Percentiles rank a stretch among this genome's conserved stretches.
Evolutionary conservation across 1,140 invertebrate species (phyloP).

Genomic region (Apocrypta bakeri): DNA sequence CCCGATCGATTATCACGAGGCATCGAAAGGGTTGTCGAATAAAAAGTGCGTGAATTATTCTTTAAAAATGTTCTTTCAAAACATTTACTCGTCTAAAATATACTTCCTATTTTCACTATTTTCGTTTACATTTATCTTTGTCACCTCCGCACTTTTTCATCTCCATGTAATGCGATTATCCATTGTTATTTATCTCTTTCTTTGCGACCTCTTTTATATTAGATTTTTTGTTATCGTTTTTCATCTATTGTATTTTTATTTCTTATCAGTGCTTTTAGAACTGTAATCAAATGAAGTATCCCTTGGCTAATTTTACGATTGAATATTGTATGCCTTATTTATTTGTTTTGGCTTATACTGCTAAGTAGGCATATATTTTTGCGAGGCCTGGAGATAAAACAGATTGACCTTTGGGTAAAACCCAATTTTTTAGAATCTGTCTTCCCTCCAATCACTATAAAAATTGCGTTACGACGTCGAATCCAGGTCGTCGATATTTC

Average conservation of each 20-base stretch:
- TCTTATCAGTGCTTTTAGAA: too few species aligned
- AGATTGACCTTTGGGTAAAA: background rate
- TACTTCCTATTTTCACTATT: background rate
- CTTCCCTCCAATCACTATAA: constrained; percentile 27
- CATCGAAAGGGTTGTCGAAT: background rate
- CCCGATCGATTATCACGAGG: background rate
- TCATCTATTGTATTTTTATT: background rate
- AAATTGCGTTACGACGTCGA: constrained; percentile 15
- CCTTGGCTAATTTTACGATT: too few species aligned
- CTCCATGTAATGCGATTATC: constrained; percentile 1
- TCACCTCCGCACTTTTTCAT: background rate
- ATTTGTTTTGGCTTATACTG: background rate
- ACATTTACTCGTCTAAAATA: background rate
- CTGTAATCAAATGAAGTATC: background rate
- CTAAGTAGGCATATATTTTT: background rate
- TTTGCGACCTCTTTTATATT: background rate
- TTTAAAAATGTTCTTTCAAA: background rate
- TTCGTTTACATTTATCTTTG: background rate
- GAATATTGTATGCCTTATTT: too few species aligned
- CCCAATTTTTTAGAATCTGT: constrained; percentile 26
- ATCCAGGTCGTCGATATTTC: background rate
- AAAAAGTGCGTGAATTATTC: background rate
- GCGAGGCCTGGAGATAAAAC: background rate
- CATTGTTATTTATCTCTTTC: background rate
- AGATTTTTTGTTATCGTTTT: background rate